Evolutionary conservation across 2,113 vertebrate species (phyloP).

Genomic region (Capra hircus): DNA sequence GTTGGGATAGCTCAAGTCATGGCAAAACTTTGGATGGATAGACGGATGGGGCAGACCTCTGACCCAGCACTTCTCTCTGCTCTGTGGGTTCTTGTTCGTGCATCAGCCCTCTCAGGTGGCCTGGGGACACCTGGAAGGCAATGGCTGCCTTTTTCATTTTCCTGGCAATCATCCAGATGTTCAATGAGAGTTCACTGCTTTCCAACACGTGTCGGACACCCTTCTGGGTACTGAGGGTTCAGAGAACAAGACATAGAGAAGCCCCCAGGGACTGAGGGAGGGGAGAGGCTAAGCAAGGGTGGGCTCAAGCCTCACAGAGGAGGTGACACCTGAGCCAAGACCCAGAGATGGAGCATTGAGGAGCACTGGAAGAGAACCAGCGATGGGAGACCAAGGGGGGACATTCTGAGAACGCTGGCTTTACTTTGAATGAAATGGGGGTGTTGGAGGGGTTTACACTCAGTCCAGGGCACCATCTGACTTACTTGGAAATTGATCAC

Average conservation of each 20-base stretch:
- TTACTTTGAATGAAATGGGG: too few species aligned
- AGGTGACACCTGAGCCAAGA: background rate
- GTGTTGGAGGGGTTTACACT: accelerated
- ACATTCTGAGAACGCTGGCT: accelerated
- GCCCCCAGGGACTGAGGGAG: accelerated
- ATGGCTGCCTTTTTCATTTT: background rate
- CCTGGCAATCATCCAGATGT: background rate
- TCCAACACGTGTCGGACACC: background rate
- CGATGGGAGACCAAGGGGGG: accelerated
- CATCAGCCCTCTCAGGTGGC: accelerated
- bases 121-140: too few species aligned
- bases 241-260: background rate
- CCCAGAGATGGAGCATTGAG: background rate
- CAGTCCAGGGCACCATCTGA: accelerated
- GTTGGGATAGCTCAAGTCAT: accelerated
- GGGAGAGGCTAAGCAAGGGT: background rate
- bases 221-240: background rate
- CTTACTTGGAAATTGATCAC: accelerated
- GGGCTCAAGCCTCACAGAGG: background rate
- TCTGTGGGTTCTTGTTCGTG: accelerated
- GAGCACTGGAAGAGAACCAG: background rate
- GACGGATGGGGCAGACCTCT: background rate
- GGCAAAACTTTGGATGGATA: background rate
- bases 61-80: background rate
- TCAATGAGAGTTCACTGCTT: background rate